Conservation (phyloP, 1,140 invertebrate genomes). For the Brachionus angularis region DNA sequence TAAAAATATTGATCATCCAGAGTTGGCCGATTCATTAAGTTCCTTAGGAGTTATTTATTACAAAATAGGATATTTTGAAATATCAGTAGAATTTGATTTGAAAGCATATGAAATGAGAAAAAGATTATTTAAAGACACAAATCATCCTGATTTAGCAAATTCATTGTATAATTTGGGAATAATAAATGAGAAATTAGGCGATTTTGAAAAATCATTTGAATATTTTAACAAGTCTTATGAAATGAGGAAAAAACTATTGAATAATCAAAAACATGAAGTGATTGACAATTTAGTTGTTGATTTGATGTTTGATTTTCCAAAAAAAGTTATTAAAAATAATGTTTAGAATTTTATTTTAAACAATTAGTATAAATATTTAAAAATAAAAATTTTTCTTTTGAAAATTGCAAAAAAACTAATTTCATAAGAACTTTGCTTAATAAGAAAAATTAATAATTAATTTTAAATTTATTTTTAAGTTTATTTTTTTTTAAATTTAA, state of each 20-base stretch:
- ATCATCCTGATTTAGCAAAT: not conserved
- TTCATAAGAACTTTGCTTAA: no score
- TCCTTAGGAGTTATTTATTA: not conserved
- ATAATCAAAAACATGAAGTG: not conserved
- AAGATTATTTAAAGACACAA: not conserved
- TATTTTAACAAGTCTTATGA: not conserved
- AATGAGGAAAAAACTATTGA: not conserved
- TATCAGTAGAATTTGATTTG: not conserved
- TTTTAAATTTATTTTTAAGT: no score
- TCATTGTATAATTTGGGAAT: slow-evolving; percentile 12
- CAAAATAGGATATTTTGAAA: not conserved
- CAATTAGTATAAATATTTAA: no score
- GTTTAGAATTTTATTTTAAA: slow-evolving; percentile 1
- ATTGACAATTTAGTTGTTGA: not conserved
- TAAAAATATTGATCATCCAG: no score
- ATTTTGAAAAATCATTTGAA: not conserved
- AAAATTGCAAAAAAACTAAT: no score
- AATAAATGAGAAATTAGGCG: not conserved
- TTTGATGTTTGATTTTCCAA: not conserved
- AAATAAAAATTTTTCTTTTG: no score
- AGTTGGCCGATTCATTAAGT: not conserved
- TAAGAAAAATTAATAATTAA: no score
- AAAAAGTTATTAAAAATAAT: not conserved
- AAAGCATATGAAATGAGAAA: slow-evolving; percentile 17
- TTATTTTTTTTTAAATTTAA: no score